Percentiles rank a stretch among this genome's conserved stretches.
phyloP scores from a whole-genome alignment of 2,888 invertebrate species.

The Dolomedes plantarius region DNA sequence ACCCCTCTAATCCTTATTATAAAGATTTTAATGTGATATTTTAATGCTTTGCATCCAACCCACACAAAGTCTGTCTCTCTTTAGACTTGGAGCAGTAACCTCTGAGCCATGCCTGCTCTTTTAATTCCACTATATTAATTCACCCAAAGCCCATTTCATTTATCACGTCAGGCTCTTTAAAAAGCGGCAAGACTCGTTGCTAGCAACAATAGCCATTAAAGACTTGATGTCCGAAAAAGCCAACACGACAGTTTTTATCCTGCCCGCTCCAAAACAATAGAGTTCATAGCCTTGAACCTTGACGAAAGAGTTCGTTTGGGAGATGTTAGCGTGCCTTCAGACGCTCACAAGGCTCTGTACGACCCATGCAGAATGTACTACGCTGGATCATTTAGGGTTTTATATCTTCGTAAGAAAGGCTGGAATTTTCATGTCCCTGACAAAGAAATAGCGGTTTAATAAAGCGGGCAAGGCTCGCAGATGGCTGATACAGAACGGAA shows the following conservation, averaged over 20 bases:
- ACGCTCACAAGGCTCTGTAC: neutral
- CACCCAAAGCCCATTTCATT: neutral
- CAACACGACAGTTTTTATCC: neutral
- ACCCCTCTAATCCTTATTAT: too few species aligned
- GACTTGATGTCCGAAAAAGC: neutral
- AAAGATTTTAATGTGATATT: too few species aligned
- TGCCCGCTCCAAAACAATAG: neutral
- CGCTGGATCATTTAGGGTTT: neutral
- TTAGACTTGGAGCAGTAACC: too few species aligned
- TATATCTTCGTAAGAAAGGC: neutral
- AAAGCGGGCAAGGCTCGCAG: neutral
- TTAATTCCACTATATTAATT: too few species aligned
- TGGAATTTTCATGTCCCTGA: neutral
- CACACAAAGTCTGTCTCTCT: too few species aligned
- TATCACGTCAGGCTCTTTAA: neutral
- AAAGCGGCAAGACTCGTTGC: neutral
- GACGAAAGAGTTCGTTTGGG: neutral
- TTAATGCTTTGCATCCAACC: too few species aligned
- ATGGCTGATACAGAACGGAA: neutral
- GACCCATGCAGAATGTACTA: neutral
- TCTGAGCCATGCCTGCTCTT: too few species aligned
- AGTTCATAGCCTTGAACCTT: neutral
- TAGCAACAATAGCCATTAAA: neutral
- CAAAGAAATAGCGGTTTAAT: neutral
- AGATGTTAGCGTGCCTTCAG: neutral